phyloP scores from a whole-genome alignment of 2,797 vertebrate genomes.

The Falco cherrug region DNA sequence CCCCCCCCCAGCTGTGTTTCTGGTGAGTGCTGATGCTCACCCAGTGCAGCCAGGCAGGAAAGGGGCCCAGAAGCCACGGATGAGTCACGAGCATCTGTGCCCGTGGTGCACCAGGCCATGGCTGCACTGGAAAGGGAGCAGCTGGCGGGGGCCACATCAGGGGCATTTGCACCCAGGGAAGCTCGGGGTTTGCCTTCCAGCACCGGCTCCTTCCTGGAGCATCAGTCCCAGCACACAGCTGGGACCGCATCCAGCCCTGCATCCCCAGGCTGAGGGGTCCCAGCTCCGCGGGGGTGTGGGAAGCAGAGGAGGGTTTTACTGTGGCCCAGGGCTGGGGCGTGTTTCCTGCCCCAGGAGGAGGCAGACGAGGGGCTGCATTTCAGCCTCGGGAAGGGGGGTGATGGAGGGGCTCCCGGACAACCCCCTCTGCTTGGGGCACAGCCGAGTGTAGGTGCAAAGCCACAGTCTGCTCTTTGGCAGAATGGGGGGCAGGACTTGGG shows the following conservation, averaged over 20 bases:
- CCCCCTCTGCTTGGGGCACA: neutral
- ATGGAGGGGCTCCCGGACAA: neutral
- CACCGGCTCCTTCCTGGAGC: neutral
- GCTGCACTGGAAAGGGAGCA: fast-evolving
- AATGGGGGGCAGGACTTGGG: neutral
- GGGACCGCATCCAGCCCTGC: neutral
- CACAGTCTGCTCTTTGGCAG: neutral
- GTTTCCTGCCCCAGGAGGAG: neutral
- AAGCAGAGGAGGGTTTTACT: neutral
- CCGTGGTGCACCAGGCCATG: fast-evolving
- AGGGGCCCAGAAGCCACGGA: constrained; percentile 5
- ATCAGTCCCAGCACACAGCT: neutral
- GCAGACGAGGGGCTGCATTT: neutral
- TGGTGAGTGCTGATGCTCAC: neutral
- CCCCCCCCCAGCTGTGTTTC: neutral
- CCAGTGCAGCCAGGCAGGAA: neutral
- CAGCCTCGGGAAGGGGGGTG: neutral
- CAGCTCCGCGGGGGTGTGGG: fast-evolving
- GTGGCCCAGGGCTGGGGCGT: neutral
- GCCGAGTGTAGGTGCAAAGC: neutral
- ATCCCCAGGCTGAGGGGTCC: neutral
- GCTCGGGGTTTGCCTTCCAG: neutral
- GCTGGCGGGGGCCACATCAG: fast-evolving
- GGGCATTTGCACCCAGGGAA: neutral
- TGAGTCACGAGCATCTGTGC: constrained; percentile 9